phyloP scores from a whole-genome alignment of 2,888 invertebrate species.

The Cheilosia soror region DNA sequence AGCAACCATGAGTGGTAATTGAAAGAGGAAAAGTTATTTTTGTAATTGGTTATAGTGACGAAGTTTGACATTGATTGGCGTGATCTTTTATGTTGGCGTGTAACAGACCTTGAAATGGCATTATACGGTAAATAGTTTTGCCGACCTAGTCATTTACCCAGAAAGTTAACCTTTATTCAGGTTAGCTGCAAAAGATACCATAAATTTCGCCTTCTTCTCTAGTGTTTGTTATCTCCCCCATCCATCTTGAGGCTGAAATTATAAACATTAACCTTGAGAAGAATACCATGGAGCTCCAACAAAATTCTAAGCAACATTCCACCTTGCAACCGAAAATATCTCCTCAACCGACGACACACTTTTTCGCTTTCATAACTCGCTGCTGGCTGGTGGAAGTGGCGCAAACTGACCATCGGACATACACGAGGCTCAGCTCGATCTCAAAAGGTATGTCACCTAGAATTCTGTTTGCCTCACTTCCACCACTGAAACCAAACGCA shows the following conservation, averaged over 20 bases:
- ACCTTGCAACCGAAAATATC: conserved; percentile 57
- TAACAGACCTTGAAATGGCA: conserved; percentile 4
- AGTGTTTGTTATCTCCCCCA: conserved; percentile 3
- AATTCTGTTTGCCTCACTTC: conserved; percentile 42
- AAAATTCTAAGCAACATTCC: conserved; percentile 67
- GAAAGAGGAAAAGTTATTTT: conserved; percentile 9
- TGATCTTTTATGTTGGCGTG: not conserved
- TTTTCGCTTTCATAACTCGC: conserved; percentile 67
- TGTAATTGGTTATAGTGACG: not conserved
- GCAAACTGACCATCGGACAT: conserved; percentile 39
- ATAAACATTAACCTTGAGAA: conserved; percentile 64
- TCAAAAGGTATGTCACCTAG: conserved; percentile 60
- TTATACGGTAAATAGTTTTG: too few relatives aligned
- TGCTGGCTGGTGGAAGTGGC: conserved; percentile 56
- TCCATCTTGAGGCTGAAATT: conserved; percentile 19
- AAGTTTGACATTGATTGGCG: conserved; percentile 29
- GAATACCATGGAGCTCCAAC: conserved; percentile 44
- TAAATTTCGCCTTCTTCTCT: conserved; percentile 10
- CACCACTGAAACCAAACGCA: conserved; percentile 7
- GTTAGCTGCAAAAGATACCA: conserved; percentile 20
- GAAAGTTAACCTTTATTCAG: not conserved
- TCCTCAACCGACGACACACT: conserved; percentile 43
- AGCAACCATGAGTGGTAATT: not conserved
- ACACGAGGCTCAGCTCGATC: conserved; percentile 19
- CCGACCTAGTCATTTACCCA: not conserved